Base-by-base conservation (phyloP, 2,888 invertebrate genomes). In the Heterodera filipjevi region DNA sequence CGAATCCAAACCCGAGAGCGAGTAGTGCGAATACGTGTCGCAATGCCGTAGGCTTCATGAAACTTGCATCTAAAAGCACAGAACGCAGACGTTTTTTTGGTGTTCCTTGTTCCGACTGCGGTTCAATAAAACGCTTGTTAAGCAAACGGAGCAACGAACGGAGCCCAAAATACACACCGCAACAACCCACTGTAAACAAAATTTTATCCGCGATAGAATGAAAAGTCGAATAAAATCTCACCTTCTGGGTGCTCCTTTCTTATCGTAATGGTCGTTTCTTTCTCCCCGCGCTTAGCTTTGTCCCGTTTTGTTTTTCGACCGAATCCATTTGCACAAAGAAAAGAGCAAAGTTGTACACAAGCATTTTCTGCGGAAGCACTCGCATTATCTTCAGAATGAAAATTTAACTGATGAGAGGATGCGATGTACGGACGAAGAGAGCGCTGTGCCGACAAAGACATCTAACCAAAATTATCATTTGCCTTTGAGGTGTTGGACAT, bases 381-480 rank as follows among this genome's bases (percentile, higher is more conserved):
- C 35, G 66, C 27, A 64, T 75, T 75, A 44, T 75, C 46, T 10
- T 64, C 75, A 33, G 59, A 1, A 32, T 75, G 30, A n/a, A 32
- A 64, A 59, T 53, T n/a, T 44, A 33, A 39, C 27, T 64, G 46
- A 33, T 44, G 22, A 19, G 75, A 35, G n/a, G 75, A 39, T 0
- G 46, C 59, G n/a, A 75, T 33, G 46, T 75, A 75, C 19, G 75
- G 75, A 19, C 75, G 75, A 59, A 64, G 66, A 35, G 22, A 49
- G 32, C 68, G 66, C 46, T 39, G 33, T 27, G 32, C 64, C 66
- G 39, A 79, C 71, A 14, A 79, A 33, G 32, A 71, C 79, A 59
- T 79, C 59, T 59, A 8, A 59, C 3, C 6, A 10, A n/a, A 59
- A 5, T 8, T 27, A 59, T 22, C 53, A 22, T 44, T 44, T 44